A percentile compares a stretch with the other conserved stretches of the same genome.
These are phyloP conservation scores for Scaptodrosophila lebanonensis DNA, from an alignment of 1,140 invertebrate species.

Conservation along the genomic window DNA sequence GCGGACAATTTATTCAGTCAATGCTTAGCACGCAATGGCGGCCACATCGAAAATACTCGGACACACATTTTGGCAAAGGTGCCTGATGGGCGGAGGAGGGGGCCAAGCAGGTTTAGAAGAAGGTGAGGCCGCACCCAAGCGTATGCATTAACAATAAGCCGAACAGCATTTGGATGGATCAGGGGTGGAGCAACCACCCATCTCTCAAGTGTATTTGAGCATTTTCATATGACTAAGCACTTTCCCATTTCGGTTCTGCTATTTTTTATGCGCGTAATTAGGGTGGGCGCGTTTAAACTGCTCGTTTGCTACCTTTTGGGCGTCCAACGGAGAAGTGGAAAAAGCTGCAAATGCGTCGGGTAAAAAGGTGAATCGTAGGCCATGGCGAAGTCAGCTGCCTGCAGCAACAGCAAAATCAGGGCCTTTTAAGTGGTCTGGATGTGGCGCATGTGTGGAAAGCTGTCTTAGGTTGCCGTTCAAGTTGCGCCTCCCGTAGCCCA, in stretches of 20 bases:
- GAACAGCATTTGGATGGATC: conserved; percentile 30
- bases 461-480: conserved; percentile 5
- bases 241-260: conserved; percentile 13
- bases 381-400: no score
- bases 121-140: background rate
- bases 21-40: conserved; percentile 60
- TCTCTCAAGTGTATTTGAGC: conserved; percentile 48
- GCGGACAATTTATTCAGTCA: conserved; percentile 58
- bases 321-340: conserved; percentile 50
- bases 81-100: background rate
- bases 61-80: conserved; percentile 21
- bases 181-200: conserved; percentile 32
- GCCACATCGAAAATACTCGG: conserved; percentile 28
- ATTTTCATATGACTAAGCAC: conserved; percentile 67
- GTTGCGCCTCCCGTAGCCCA: conserved; percentile 34
- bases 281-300: conserved; percentile 27
- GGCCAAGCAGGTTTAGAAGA: conserved; percentile 1
- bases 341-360: background rate
- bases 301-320: conserved; percentile 54
- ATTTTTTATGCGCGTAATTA: no score
- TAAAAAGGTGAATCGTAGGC: no score
- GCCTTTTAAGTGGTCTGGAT: no score
- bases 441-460: background rate
- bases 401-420: no score
- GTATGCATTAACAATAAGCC: conserved; percentile 44